Evolutionary conservation across 2,113 vertebrate species (phyloP).

Genomic region (Junco hyemalis): DNA sequence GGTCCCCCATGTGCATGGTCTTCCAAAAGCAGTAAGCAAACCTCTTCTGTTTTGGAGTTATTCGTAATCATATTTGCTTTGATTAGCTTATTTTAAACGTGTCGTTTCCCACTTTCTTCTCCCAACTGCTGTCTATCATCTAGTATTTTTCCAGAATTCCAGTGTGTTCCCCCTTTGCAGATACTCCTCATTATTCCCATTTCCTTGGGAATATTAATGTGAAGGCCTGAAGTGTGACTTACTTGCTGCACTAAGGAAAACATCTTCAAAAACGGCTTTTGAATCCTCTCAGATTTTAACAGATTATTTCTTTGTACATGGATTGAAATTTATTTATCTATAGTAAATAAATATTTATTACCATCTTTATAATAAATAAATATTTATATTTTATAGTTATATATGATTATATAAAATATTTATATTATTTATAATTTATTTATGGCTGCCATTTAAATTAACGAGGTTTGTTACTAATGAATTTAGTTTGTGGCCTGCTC

Average conservation of each 20-base stretch:
- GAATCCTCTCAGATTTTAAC: neutral
- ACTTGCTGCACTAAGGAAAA: neutral
- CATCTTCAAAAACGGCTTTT: neutral
- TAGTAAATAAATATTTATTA: no score
- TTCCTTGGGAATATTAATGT: neutral
- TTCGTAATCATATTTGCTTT: neutral
- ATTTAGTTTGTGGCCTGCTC: neutral
- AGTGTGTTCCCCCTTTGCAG: neutral
- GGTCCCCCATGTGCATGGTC: conserved; percentile 81
- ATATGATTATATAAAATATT: no score
- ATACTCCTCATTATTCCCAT: neutral
- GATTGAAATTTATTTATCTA: neutral
- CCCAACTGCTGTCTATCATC: neutral
- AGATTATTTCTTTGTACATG: neutral
- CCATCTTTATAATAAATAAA: no score
- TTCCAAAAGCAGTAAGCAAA: conserved; percentile 73
- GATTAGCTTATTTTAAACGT: fast-evolving
- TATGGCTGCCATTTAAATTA: neutral
- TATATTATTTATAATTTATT: neutral
- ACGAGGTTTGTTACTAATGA: neutral
- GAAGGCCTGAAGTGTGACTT: neutral
- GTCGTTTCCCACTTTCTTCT: neutral
- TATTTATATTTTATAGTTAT: no score
- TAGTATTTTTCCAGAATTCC: neutral
- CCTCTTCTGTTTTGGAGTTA: neutral